Evolutionary conservation across 2,113 vertebrate species (phyloP), one percentile per base, ranked within the genome.

Genomic region (Pedetes capensis): DNA sequence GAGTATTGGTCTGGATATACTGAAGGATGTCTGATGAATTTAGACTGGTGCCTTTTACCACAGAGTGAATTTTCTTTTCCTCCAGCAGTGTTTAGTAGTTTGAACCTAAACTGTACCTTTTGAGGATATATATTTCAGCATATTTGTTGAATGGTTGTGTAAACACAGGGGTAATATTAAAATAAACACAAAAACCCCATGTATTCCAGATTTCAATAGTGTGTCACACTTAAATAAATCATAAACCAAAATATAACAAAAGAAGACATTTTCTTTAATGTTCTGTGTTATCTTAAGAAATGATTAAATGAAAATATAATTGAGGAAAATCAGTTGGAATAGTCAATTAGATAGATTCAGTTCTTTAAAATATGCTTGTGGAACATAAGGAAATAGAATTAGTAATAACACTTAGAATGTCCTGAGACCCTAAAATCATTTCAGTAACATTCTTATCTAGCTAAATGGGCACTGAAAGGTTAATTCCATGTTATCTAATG

Each of bases 401-500:
- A 79, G 6, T 84, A 59, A 76, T 81, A 68, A 51, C 66, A 55
- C 29, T 89, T 88, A 37, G 59, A 94, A 81, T 23, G 3, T 89
- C 37, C 8, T 16, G 80, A 71, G 37, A 95, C 53, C 10, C 39
- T 71, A 59, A 89, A 17, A 12, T 78, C 76, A 20, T 71, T 42
- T 39, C 9, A 42, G 1, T 93, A 81, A 81, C 57, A 87, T 71
- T 95, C 34, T 63, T 92, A 49, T 89, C 22, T 9, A 83, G 71
- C 32, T 18, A 59, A 34, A 16, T 79, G 39, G 57, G 1, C 88
- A 66, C 44, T 68, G 91, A 69, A 44, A 23, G 20, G 8, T 91
- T 95, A 74, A 95, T 94, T 86, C 39, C 42, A 84, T 42, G n/a
- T 95, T 81, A 66, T 51, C n/a, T 82, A 34, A 42, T 94, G 27